Evolutionary conservation across 2,888 invertebrate genomes (phyloP), one percentile per base, ranked within the genome.

Genomic region (Agrotis clavis): DNA sequence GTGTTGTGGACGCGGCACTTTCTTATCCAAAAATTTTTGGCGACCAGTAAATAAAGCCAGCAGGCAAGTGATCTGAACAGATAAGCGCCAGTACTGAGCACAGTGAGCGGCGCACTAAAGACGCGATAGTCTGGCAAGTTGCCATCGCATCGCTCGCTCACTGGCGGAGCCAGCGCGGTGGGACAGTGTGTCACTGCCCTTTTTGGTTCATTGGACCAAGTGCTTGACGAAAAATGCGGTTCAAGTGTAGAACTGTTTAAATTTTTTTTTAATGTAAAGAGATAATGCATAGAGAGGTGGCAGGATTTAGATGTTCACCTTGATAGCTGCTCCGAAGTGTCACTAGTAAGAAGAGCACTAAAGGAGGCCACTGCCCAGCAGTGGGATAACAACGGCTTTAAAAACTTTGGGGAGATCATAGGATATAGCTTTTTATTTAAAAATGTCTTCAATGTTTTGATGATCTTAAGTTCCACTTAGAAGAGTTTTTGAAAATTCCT

Each of bases 51-150:
- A 76, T 67, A 74, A 73, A 75, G 47, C 51, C 47, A 18, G 57
- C 47, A 59, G 59, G 41, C 57, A 48, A 62, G 65, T 80, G 80
- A 78, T 78, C 59, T 64, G 69, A 54, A 21, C 54, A 74, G 80
- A 78, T 75, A 76, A 16, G 59, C 35, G 11, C 30, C 45, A 45
- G 69, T 62, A 51, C 59, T 59, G 59, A 62, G 70, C 41, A 21
- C 57, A 25, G 57, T 19, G 56, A 74, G 67, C 69, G 35, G 57
- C 69, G 57, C 69, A 66, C 75, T 80, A 69, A 65, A 59, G 64
- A 53, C 53, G 69, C 69, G 82, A 79, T 74, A 74, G 57, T n/a
- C 79, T 83, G 83, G 82, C 83, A 82, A 30, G 7, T 53, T 82
- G 83, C 84, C 83, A 81, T 66, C 41, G 45, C 14, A 59, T n/a